Evolutionary conservation across 92 coral and sea anemone genomes (phyloP), one percentile per base, ranked within the genome.

Genomic region (Palythoa caribaeorum): DNA sequence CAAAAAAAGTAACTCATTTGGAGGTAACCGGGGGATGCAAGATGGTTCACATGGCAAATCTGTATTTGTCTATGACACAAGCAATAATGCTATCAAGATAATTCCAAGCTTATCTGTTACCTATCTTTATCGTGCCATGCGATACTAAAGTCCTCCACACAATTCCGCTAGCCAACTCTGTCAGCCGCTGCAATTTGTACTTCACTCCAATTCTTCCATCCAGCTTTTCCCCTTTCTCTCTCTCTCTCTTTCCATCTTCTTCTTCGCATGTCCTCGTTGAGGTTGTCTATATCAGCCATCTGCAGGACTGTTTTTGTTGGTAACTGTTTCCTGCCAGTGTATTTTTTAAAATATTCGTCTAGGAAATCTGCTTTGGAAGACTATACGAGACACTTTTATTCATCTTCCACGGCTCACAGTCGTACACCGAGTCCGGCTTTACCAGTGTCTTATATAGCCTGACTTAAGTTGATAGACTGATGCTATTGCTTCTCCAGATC

Each of bases 401-500:
- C 62, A 55, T 55, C 62, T 55, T 55, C 62, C 62, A 55, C 62
- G 35, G 2, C 71, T 10, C 71, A 65, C 71, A 65, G 17, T 16
- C n/a, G 71, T n/a, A 10, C 17, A 10, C 2, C 13, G 4, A 65
- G 71, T 2, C 47, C 6, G 6, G 47, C 47, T 40, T 1, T 40
- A 40, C 47, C 47, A 40, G 47, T 40, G 47, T 40, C 47, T 2
- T 40, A 40, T 40, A 40, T 40, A 40, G 47, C 47, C 47, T 65
- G 71, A 65, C 17, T 65, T 65, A 3, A 65, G 13, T 65, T 65
- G 38, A 2, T 65, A 2, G 71, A n/a, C 71, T 65, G 71, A 10
- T 65, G 13, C 71, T 65, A 10, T 65, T 65, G 71, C 71, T 65
- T 35, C 35, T 65, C 71, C 71, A 65, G 71, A 65, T 65, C 17